Percentiles rank a stretch among this genome's conserved stretches.
Conservation (phyloP, 2,113 vertebrate genomes). For the Pteronura brasiliensis region DNA sequence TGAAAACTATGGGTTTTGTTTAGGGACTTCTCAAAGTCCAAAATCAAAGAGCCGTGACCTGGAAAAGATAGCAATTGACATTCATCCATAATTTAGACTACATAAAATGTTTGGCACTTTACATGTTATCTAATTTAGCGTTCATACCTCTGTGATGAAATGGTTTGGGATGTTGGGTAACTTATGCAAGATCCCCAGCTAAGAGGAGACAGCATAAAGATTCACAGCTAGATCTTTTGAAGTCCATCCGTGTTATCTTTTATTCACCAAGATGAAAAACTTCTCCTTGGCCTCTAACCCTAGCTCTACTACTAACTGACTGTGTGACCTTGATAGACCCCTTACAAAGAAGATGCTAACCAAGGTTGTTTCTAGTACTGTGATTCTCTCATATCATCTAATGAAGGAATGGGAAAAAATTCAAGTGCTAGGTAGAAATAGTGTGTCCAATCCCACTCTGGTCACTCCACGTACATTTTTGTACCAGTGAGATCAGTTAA, state of each 20-base stretch:
- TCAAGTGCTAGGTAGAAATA: background rate
- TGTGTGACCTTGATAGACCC: background rate
- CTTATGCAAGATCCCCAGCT: background rate
- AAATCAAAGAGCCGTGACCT: background rate
- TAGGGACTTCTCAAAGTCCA: background rate
- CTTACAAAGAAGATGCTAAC: background rate
- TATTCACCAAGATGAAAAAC: background rate
- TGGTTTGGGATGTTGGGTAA: background rate
- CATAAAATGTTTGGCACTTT: background rate
- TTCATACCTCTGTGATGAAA: background rate
- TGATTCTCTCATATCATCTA: background rate
- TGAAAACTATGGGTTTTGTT: background rate
- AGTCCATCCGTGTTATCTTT: background rate
- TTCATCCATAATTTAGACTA: background rate
- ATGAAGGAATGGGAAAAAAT: background rate
- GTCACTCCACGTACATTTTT: background rate
- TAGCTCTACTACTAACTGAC: background rate
- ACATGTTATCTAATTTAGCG: background rate
- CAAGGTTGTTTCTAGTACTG: background rate
- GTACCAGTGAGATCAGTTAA: background rate
- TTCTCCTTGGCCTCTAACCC: background rate
- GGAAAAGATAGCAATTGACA: background rate
- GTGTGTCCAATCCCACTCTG: background rate
- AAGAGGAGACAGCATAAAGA: background rate
- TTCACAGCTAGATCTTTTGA: background rate